phyloP scores from a whole-genome alignment of 2,113 vertebrate species.

The Sclerurus mexicanus region DNA sequence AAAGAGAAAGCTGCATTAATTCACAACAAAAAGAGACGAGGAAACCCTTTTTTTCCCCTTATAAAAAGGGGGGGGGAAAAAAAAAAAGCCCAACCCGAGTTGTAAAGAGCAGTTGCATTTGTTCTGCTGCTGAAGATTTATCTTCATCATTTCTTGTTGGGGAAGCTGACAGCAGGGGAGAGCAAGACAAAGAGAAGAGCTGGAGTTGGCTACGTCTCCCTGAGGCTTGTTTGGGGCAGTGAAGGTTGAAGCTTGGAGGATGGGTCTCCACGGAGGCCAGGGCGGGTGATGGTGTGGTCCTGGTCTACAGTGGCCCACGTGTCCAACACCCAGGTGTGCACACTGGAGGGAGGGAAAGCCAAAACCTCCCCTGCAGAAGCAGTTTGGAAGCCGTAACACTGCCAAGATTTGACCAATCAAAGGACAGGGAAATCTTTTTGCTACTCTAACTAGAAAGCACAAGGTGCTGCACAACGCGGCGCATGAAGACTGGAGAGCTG shows the following conservation, averaged over 20 bases:
- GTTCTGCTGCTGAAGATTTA: constrained; percentile 24
- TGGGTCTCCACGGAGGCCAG: rapidly evolving
- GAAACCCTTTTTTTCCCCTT: not conserved
- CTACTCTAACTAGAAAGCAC: not conserved
- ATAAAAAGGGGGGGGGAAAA: not conserved
- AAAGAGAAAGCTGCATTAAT: constrained; percentile 52
- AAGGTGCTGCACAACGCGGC: not conserved
- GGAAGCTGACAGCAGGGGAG: not conserved
- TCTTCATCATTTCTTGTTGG: constrained; percentile 31
- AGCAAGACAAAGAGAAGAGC: not conserved
- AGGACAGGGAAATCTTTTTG: not conserved
- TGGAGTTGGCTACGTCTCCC: not conserved
- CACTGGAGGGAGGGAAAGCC: not conserved
- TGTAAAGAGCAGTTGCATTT: not conserved
- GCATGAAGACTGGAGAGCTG: rapidly evolving
- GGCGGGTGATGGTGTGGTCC: not conserved
- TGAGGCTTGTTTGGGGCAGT: not conserved
- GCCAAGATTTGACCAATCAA: not conserved
- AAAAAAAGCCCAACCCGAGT: not conserved
- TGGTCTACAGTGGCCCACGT: too few species aligned
- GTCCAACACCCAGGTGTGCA: not conserved
- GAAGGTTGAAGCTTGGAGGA: not conserved
- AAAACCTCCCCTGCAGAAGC: not conserved
- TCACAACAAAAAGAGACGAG: not conserved
- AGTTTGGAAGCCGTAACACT: not conserved